These are phyloP conservation scores for Heliangelus exortis DNA, from an alignment of 2,797 vertebrate genomes.

Conservation along the genomic window DNA sequence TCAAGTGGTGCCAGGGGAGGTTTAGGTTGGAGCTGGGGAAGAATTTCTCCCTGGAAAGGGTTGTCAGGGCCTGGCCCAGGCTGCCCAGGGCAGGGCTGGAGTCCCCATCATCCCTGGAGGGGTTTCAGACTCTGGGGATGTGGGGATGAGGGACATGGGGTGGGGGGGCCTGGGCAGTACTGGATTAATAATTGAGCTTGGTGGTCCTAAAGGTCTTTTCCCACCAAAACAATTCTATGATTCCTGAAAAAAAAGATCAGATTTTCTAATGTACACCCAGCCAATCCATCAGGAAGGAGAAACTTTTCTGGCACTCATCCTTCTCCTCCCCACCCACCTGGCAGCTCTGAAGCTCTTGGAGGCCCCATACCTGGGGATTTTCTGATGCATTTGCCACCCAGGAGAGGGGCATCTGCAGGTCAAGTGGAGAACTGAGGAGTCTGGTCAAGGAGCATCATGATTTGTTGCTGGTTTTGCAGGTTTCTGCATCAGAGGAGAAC, in stretches of 20 bases:
- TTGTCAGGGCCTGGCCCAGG: no score
- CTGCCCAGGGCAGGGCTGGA: no score
- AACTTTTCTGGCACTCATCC: background rate
- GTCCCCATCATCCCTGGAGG: no score
- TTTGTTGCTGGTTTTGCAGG: background rate
- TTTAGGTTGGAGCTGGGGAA: no score
- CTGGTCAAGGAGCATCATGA: background rate
- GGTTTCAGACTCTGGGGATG: no score
- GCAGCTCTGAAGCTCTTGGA: background rate
- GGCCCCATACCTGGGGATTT: background rate
- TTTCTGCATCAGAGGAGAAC: background rate
- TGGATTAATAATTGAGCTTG: no score
- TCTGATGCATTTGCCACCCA: background rate
- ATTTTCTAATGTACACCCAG: background rate
- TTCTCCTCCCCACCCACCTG: background rate
- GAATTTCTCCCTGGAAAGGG: no score
- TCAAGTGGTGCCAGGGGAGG: no score
- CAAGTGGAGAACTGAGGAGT: background rate
- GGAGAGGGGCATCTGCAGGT: background rate
- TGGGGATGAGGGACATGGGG: no score
- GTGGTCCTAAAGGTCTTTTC: no score
- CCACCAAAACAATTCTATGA: no score
- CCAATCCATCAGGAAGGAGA: background rate
- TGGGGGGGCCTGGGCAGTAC: no score
- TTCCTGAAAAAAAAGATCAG: background rate